Evolutionary conservation across 2,888 invertebrate species (phyloP), one percentile per base, ranked within the genome.

Genomic region (Balanococcus diminutus): DNA sequence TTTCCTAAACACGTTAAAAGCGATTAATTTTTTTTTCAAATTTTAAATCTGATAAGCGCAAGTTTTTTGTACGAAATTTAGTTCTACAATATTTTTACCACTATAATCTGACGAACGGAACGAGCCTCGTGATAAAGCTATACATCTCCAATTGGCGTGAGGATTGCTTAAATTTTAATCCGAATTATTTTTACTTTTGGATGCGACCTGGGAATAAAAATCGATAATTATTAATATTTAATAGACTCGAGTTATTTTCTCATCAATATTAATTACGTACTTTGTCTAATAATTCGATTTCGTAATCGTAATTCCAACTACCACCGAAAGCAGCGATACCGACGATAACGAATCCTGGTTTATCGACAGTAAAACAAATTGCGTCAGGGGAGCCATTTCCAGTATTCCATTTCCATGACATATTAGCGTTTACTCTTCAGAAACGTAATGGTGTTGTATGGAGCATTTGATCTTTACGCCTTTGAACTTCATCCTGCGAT

Each of bases 321-420:
- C 98, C 98, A 0, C 96, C 96, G 90, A 96, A 99, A 39, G 98
- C 94, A 88, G 95, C 95, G 3, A 95, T 95, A 0, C 98, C 99
- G 36, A 95, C 95, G 61, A 99, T 92, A 31, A 95, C 94, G 81
- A 98, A 94, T 1, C 98, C 98, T 0, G 95, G 92, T 25, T 95
- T 92, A 91, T 99, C 98, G 11, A 98, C 98, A 46, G 95, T 94
- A 89, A 98, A 97, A 89, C 96, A 96, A 88, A 99, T 95, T 0
- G 98, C 98, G 91, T 99, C 99, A 0, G 98, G 97, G 11, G 97
- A 97, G 39, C 98, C 98, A 90, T 97, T 97, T 3, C 98, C 97
- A 0, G 98, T 97, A 90, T 98, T 98, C 99, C n/a, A n/a, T n/a
- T n/a, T n/a, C n/a, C 99, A 99, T 0, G 96, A 95, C 75, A 97